Conservation (phyloP, 2,113 vertebrate genomes). For the Camelus dromedarius region DNA sequence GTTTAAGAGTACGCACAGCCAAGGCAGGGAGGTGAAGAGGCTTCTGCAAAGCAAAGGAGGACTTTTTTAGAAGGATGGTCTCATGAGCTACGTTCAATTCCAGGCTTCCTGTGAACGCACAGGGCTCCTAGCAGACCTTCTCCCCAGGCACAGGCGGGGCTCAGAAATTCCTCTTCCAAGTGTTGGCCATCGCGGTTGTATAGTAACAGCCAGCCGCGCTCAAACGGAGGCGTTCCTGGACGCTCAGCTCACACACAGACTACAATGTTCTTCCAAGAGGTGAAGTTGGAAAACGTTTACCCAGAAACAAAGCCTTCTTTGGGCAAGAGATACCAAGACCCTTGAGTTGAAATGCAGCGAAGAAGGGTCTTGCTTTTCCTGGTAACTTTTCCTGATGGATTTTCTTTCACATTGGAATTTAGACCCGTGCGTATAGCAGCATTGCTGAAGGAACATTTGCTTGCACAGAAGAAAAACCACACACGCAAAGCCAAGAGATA, state of each 20-base stretch:
- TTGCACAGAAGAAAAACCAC: background rate
- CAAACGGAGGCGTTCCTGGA: background rate
- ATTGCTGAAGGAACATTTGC: background rate
- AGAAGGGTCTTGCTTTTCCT: too few species aligned
- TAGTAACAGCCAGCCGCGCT: fast-evolving
- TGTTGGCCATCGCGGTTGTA: fast-evolving
- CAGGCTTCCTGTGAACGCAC: background rate
- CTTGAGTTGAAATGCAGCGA: too few species aligned
- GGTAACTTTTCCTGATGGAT: too few species aligned
- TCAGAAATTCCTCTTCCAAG: background rate
- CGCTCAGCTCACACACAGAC: too few species aligned
- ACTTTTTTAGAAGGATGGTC: background rate
- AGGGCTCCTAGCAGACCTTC: background rate
- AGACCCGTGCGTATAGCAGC: background rate
- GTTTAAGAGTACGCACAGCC: constrained; percentile 60
- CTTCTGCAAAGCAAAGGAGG: constrained; percentile 22
- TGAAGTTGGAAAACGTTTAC: background rate
- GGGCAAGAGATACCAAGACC: too few species aligned
- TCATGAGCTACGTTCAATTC: background rate
- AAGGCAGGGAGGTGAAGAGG: background rate
- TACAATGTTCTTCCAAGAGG: background rate
- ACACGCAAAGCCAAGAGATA: background rate
- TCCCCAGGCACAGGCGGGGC: fast-evolving
- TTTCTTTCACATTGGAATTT: background rate
- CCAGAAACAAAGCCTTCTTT: background rate